phyloP scores from a whole-genome alignment of 92 coral and sea anemone species.

The Porites lobata region DNA sequence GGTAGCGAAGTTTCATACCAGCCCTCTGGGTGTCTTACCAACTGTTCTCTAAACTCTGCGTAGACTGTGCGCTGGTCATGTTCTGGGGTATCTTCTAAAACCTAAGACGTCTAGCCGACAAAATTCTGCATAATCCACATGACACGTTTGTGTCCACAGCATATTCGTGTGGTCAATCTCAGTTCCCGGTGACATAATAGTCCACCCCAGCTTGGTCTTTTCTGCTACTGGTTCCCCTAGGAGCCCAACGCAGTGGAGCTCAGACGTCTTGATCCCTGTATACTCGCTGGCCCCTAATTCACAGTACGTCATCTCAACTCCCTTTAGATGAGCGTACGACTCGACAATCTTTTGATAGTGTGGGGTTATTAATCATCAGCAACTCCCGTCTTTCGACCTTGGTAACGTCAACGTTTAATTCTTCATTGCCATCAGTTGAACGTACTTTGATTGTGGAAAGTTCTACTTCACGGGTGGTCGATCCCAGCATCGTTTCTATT shows the following conservation, averaged over 20 bases:
- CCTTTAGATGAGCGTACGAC: constrained; percentile 29
- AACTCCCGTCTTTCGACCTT: constrained; percentile 4
- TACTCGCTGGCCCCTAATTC: constrained; percentile 37
- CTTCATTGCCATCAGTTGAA: neutral
- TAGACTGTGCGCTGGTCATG: too few species aligned
- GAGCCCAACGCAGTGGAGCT: neutral
- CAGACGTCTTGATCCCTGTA: constrained; percentile 30
- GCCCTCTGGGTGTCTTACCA: too few species aligned
- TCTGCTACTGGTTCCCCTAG: constrained; percentile 41
- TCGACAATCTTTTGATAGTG: constrained; percentile 11
- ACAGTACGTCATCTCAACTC: constrained; percentile 4
- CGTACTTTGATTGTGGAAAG: constrained; percentile 19
- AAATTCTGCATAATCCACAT: constrained; percentile 17
- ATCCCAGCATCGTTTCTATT: constrained; percentile 32
- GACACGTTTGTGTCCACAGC: constrained; percentile 30
- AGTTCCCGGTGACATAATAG: constrained; percentile 38
- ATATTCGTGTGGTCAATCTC: constrained; percentile 19
- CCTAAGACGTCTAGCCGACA: constrained; percentile 5
- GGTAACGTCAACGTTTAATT: constrained; percentile 32
- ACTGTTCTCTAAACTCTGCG: too few species aligned
- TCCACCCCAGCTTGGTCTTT: constrained; percentile 39
- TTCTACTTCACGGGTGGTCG: constrained; percentile 3
- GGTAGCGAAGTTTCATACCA: neutral
- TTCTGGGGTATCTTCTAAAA: constrained; percentile 9
- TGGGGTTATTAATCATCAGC: constrained; percentile 18